These are phyloP conservation scores for Alloplasta piceator DNA, from an alignment of 2,888 invertebrate species.

Conservation along the genomic window DNA sequence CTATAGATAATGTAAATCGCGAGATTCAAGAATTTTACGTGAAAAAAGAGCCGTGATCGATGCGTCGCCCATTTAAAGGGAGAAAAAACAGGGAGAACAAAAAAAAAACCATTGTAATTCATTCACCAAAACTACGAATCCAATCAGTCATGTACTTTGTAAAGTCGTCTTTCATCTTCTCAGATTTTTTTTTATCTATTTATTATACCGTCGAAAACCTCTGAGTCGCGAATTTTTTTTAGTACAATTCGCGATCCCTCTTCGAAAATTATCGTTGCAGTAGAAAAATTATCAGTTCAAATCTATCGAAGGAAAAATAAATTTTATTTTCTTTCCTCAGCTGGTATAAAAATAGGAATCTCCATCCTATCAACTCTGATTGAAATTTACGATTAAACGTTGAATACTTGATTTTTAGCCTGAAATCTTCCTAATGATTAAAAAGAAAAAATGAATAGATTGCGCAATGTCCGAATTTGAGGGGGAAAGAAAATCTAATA, in stretches of 20 bases:
- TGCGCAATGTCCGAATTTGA: slow-evolving; percentile 54
- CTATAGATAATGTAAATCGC: slow-evolving; percentile 50
- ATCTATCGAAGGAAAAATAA: neutral
- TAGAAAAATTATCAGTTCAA: slow-evolving; percentile 5
- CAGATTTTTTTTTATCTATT: slow-evolving; percentile 30
- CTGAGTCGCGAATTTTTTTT: neutral
- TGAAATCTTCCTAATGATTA: too few species aligned
- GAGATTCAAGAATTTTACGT: slow-evolving; percentile 52
- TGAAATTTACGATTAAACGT: neutral
- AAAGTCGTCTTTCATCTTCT: slow-evolving; percentile 16
- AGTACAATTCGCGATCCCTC: neutral
- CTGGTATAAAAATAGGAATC: neutral
- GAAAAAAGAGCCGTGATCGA: slow-evolving; percentile 30
- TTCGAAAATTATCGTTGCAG: neutral
- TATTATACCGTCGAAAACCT: slow-evolving; percentile 22
- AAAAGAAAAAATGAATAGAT: too few species aligned
- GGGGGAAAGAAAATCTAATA: slow-evolving; percentile 9
- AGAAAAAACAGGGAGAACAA: neutral
- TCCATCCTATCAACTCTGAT: neutral
- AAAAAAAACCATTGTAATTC: neutral
- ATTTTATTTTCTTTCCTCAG: neutral
- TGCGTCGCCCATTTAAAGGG: slow-evolving; percentile 25
- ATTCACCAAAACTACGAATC: slow-evolving; percentile 23
- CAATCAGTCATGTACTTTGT: slow-evolving; percentile 22
- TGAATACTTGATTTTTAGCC: neutral